A percentile compares a stretch with the other conserved stretches of the same genome.
Evolutionary conservation across 2,888 invertebrate genomes (phyloP).

Genomic region (Monochamus alternatus): DNA sequence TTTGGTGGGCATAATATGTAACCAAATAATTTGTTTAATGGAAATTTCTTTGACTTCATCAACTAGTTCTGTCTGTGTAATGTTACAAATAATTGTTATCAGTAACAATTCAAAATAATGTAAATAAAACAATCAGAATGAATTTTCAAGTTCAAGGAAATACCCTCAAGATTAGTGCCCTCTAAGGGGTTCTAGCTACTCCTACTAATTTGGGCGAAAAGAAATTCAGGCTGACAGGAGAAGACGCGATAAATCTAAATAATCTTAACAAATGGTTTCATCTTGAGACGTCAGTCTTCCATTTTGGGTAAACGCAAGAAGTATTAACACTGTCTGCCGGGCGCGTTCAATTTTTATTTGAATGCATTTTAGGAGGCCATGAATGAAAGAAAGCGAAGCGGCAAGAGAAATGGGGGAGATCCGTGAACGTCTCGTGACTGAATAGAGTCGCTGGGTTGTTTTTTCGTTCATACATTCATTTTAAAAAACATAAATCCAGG

Average conservation of each 20-base stretch:
- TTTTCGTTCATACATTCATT: no score
- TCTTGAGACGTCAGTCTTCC: constrained; percentile 19
- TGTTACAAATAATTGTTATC: no score
- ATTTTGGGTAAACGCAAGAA: constrained; percentile 15
- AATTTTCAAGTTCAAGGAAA: not conserved
- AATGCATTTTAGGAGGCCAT: not conserved
- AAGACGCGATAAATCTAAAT: constrained; percentile 27
- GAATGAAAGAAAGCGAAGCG: not conserved
- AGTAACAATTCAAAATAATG: no score
- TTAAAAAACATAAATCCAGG: no score
- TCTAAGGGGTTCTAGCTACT: constrained; percentile 1
- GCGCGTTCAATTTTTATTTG: not conserved
- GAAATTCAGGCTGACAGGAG: not conserved
- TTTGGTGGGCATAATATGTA: no score
- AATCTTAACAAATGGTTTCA: constrained; percentile 28
- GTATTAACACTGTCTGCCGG: constrained; percentile 3
- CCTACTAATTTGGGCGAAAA: constrained; percentile 14
- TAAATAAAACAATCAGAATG: not conserved
- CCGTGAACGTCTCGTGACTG: not conserved
- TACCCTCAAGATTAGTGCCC: not conserved
- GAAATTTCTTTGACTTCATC: no score
- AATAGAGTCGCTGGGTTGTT: not conserved
- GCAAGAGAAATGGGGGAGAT: not conserved
- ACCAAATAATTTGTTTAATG: no score
- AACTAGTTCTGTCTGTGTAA: no score